Evolutionary conservation across 1,140 invertebrate species (phyloP), one percentile per base, ranked within the genome.

Genomic region (Asbolus verrucosus): DNA sequence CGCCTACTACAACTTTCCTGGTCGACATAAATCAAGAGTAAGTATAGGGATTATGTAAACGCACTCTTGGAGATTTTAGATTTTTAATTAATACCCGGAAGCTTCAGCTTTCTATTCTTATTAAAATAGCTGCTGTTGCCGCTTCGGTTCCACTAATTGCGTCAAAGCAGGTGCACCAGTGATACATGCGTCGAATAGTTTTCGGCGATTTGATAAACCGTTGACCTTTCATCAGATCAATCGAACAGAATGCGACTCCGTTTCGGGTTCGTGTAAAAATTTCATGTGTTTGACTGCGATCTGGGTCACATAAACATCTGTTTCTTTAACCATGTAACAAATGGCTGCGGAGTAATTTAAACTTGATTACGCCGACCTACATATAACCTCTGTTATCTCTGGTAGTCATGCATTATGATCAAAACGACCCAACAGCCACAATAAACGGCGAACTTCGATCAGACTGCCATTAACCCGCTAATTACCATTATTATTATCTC

Each of bases 291-390:
- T 21, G 61, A 11, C 33, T 33, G 2, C 46, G 41, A 67, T 67
- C 16, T 67, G 27, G 65, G 65, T 67, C 65, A 67, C 27, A 67
- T 15, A 43, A 50, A 67, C 65, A 67, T 67, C 65, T 67, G 65
- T 27, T 67, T 31, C 31, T 67, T 54, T 67, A 50, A 67, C 24
- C 39, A 33, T 18, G 27, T 30, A 59, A 59, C 50, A 63, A 63
- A 63, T 63, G 60, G 60, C 60, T 63, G 61, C 16, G 33, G 61
- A 63, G 61, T 16, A 63, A 63, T 63, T 63, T 63, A 18, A 63
- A 39, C 31, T 63, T 63, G 61, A 63, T 63, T 63, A 39, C 39
- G 33, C 6, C 61, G 61, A 63, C 61, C 61, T 41, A 63, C 33
- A 41, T 63, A 24, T 63, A 63, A 63, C 61, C 61, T 63, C 61